Base-by-base conservation (phyloP, 2,888 invertebrate species). In the Amphipoea oculea region DNA sequence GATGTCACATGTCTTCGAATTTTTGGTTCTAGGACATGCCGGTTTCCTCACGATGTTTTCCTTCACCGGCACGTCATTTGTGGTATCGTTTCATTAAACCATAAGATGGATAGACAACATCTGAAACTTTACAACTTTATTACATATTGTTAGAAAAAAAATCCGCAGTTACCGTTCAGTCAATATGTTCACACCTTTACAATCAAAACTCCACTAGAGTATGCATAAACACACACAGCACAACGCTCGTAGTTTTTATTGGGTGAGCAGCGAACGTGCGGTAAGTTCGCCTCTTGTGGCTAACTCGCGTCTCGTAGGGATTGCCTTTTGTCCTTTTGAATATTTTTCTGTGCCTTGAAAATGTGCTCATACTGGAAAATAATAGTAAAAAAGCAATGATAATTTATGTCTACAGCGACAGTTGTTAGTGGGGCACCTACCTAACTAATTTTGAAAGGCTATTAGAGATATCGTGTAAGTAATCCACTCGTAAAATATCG, bases 161-260 rank as follows among this genome's bases (percentile, higher is more conserved):
- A 51, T 29, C 6, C 29, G 7, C 29, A 63, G 62, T 63, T 57
- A 5, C 29, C 60, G 0, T 14, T 29, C 29, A 62, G 29, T 63
- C 40, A 40, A 6, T 48, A 62, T 79, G 66, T 42, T 17, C 23
- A 57, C 71, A 42, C 76, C 82, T 81, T 86, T 78, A 81, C 73
- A 71, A 63, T 70, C 57, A 57, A 76, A 79, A 79, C 84, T 83
- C 51, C 67, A 40, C 65, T 48, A 42, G 68, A 73, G 51, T 65
- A 67, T 81, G 73, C 75, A 88, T 82, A 88, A 78, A 83, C 60
- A 76, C 74, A 68, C 57, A 68, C 36, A 57, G n/a, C 54, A 83
- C 14, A 48, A 75, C 77, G 57, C 74, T 29, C 73, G 72, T 73
- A 86, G 82, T 89, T 89, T 89, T 88, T 86, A 83, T 87, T 88